Evolutionary conservation across 1,140 invertebrate species (phyloP).

Genomic region (Gryllus bimaculatus): DNA sequence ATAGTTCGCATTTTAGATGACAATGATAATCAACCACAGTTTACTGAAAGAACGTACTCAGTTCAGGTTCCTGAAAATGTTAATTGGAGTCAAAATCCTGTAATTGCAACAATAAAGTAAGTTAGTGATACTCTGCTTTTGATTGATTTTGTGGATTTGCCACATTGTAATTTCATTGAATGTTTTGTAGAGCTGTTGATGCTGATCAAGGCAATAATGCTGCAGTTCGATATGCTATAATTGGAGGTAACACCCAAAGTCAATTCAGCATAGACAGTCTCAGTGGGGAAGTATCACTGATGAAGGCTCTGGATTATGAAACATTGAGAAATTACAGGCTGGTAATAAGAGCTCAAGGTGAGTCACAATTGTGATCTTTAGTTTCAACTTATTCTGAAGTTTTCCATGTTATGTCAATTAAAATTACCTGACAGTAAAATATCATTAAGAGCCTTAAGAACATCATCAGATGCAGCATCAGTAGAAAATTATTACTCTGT

Average conservation of each 20-base stretch:
- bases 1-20: conserved; percentile 80
- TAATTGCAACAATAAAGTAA: conserved; percentile 72
- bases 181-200: conserved; percentile 65
- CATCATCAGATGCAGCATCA: too few relatives aligned
- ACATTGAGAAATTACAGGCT: conserved; percentile 71
- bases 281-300: conserved; percentile 78
- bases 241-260: conserved; percentile 86
- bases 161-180: not conserved
- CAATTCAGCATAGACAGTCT: conserved; percentile 90
- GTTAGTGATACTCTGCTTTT: conserved; percentile 22
- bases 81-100: conserved; percentile 68
- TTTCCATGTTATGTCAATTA: too few relatives aligned
- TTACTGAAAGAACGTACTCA: conserved; percentile 79
- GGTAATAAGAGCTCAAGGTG: conserved; percentile 79
- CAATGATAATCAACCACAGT: conserved; percentile 96
- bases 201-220: conserved; percentile 85
- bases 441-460: too few relatives aligned
- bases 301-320: conserved; percentile 88
- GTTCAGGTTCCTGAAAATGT: conserved; percentile 81
- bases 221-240: conserved; percentile 84
- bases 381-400: too few relatives aligned
- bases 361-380: not conserved
- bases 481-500: too few relatives aligned
- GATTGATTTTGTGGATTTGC: too few relatives aligned
- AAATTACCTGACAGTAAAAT: too few relatives aligned